These are phyloP conservation scores for Lithophane leautieri DNA, from an alignment of 2,888 invertebrate genomes.

Conservation along the genomic window DNA sequence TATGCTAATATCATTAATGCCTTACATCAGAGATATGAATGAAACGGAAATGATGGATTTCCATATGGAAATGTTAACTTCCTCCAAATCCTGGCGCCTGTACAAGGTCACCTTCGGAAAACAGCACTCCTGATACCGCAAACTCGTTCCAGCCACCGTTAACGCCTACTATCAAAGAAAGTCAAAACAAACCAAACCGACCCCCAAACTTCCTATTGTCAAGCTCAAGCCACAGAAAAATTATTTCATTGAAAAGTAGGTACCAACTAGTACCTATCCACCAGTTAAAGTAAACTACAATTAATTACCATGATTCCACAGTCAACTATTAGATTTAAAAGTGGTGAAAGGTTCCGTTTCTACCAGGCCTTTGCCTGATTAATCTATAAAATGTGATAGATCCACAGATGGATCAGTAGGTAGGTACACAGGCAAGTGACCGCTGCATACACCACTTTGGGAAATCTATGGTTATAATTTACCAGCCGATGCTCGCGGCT, in stretches of 20 bases:
- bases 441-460: not conserved
- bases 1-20: conserved; percentile 44
- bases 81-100: not conserved
- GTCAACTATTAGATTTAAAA: not conserved
- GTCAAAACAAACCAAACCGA: not conserved
- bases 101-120: not conserved
- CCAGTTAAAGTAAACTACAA: not conserved
- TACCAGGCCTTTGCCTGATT: not conserved
- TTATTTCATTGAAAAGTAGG: not conserved
- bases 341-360: not conserved
- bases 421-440: too few species aligned
- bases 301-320: not conserved
- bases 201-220: not conserved
- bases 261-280: not conserved
- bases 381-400: not conserved
- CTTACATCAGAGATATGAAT: conserved; percentile 52
- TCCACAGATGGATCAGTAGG: not conserved
- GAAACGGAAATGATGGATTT: conserved; percentile 48
- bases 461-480: too few species aligned
- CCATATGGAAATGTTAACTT: conserved; percentile 15
- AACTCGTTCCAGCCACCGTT: not conserved
- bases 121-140: not conserved
- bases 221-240: conserved; percentile 4
- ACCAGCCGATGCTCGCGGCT: too few species aligned
- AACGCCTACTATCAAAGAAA: not conserved